A percentile compares a stretch with the other conserved stretches of the same genome.
These are phyloP conservation scores for Mythimna lalbum DNA, from an alignment of 2,888 invertebrate species.

Conservation along the genomic window DNA sequence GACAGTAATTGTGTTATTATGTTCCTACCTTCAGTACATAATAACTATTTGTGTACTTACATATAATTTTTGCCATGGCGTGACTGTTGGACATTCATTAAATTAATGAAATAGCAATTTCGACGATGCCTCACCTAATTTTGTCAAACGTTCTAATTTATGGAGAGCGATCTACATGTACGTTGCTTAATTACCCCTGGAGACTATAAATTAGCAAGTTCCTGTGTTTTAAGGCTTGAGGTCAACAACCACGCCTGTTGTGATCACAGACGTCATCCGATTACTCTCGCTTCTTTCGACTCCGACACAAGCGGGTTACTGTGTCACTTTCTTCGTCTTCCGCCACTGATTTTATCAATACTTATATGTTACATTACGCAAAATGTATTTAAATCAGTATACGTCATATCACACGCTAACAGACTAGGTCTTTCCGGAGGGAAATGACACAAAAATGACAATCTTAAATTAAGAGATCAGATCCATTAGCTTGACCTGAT, in stretches of 20 bases:
- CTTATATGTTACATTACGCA: slow-evolving; percentile 51
- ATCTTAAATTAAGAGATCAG: slow-evolving; percentile 22
- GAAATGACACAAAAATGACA: slow-evolving; percentile 27
- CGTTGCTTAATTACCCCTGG: slow-evolving; percentile 35
- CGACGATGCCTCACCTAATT: slow-evolving; percentile 70
- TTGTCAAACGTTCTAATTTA: slow-evolving; percentile 58
- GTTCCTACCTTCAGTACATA: slow-evolving; percentile 55
- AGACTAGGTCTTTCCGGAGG: slow-evolving; percentile 27
- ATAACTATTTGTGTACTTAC: slow-evolving; percentile 51
- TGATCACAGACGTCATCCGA: slow-evolving; percentile 71
- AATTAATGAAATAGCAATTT: slow-evolving; percentile 78
- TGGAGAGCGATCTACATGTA: slow-evolving; percentile 32
- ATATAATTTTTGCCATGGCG: slow-evolving; percentile 64
- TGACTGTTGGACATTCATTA: slow-evolving; percentile 78
- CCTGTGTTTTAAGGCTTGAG: slow-evolving; percentile 49
- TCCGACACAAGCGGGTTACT: slow-evolving; percentile 79
- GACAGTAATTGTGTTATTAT: slow-evolving; percentile 59
- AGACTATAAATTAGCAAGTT: slow-evolving; percentile 38
- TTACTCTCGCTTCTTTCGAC: slow-evolving; percentile 82
- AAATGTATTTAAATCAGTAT: slow-evolving; percentile 55
- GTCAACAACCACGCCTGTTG: slow-evolving; percentile 51
- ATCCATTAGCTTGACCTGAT: slow-evolving; percentile 30
- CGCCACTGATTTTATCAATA: slow-evolving; percentile 68
- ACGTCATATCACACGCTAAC: slow-evolving; percentile 24
- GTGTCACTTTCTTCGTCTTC: slow-evolving; percentile 85